phyloP scores from a whole-genome alignment of 2,797 vertebrate genomes.

The Hylomyscus alleni region DNA sequence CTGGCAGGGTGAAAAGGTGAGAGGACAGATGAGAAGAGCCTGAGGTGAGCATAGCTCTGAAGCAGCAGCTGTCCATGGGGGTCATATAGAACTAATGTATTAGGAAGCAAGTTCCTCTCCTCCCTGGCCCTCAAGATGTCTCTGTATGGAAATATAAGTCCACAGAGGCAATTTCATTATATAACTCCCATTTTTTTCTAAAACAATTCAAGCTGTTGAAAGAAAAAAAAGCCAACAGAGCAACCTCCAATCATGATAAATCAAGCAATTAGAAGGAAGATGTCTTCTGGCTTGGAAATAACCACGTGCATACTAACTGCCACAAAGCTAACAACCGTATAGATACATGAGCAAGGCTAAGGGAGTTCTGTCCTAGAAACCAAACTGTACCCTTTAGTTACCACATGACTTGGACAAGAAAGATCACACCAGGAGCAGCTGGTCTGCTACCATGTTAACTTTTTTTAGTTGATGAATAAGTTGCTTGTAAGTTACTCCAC shows the following conservation, averaged over 20 bases:
- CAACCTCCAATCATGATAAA: neutral
- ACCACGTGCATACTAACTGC: neutral
- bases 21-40: neutral
- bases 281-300: neutral
- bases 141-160: neutral
- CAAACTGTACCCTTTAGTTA: neutral
- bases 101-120: neutral
- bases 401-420: too few species aligned
- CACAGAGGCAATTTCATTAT: neutral
- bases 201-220: slow-evolving; percentile 64
- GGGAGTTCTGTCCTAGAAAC: neutral
- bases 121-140: neutral
- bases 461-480: neutral
- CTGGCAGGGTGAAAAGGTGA: neutral
- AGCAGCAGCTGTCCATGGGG: neutral
- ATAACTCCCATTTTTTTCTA: neutral
- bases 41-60: neutral
- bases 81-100: neutral
- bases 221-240: slow-evolving; percentile 23
- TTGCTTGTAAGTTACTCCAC: neutral
- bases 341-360: neutral
- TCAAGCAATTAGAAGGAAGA: neutral
- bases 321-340: neutral
- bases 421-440: neutral
- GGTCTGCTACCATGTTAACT: neutral